These are phyloP conservation scores for Buphagus erythrorhynchus DNA, from an alignment of 2,797 vertebrate species.

Conservation along the genomic window DNA sequence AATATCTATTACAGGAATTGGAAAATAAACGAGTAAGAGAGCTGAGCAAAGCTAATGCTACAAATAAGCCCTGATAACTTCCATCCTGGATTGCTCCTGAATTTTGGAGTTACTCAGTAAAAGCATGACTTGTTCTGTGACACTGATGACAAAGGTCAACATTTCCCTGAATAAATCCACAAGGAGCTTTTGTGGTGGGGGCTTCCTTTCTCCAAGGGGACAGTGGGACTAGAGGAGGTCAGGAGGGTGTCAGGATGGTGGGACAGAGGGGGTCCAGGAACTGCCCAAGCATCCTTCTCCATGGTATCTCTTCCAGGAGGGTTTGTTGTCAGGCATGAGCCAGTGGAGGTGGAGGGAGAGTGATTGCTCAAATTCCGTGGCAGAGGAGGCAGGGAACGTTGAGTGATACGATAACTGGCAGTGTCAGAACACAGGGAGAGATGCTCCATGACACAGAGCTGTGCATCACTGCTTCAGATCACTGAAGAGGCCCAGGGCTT, in stretches of 20 bases:
- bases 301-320: neutral
- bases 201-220: neutral
- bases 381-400: neutral
- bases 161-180: neutral
- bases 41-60: neutral
- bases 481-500: neutral
- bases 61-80: neutral
- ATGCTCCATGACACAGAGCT: neutral
- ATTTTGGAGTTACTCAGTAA: neutral
- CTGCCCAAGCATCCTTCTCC: neutral
- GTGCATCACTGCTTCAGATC: neutral
- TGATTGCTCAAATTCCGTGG: neutral
- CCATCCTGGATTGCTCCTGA: neutral
- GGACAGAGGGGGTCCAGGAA: neutral
- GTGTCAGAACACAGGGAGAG: neutral
- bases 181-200: neutral
- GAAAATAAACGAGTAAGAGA: neutral
- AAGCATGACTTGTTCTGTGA: neutral
- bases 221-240: neutral
- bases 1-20: neutral
- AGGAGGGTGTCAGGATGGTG: neutral
- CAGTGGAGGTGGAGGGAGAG: neutral
- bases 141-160: accelerated
- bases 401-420: neutral
- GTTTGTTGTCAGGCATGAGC: neutral